Conservation (phyloP, 2,888 invertebrate genomes). For the Clivina fossor region DNA sequence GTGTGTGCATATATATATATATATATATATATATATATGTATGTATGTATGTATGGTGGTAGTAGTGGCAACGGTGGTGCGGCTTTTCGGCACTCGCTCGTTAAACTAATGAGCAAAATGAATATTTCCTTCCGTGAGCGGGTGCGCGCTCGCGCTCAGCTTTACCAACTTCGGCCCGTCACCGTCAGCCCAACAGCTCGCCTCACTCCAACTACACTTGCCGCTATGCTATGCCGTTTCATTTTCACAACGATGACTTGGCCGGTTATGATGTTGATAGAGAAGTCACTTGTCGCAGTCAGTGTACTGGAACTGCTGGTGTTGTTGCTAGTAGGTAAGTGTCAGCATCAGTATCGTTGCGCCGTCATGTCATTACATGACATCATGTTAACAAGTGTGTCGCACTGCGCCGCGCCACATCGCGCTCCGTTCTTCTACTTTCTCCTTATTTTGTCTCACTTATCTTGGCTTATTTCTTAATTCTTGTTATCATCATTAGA, state of each 20-base stretch:
- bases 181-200: not conserved
- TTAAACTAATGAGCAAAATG: constrained; percentile 30
- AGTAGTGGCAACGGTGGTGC: constrained; percentile 6
- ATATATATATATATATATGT: not conserved
- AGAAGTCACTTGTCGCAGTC: no score
- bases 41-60: constrained; percentile 13
- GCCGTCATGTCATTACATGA: constrained; percentile 13
- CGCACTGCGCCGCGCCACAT: not conserved
- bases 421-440: not conserved
- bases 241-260: no score
- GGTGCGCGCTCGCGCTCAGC: not conserved
- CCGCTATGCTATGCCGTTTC: constrained; percentile 13
- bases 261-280: no score
- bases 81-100: constrained; percentile 29
- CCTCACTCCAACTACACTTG: constrained; percentile 12
- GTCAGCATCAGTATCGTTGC: not conserved
- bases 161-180: not conserved
- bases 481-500: no score
- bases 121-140: constrained; percentile 22
- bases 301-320: constrained; percentile 26
- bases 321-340: no score
- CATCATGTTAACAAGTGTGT: constrained; percentile 25
- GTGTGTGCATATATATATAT: not conserved
- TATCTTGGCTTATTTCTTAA: no score
- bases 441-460: no score